phyloP scores from a whole-genome alignment of 2,113 vertebrate species.

The Anser cygnoides region DNA sequence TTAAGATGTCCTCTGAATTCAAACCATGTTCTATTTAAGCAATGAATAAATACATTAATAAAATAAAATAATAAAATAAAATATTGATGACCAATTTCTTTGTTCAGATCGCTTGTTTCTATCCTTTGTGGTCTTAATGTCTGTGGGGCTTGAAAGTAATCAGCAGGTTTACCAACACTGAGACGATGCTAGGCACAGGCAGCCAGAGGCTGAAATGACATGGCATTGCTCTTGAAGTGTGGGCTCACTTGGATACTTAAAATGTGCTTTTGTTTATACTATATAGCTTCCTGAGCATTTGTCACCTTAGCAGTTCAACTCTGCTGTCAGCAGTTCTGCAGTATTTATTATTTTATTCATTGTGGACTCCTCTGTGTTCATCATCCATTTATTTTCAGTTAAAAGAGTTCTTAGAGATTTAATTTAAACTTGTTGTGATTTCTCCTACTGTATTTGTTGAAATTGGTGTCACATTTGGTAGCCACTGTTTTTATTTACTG shows the following conservation, averaged over 20 bases:
- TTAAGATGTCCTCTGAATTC: not conserved
- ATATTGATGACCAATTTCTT: not conserved
- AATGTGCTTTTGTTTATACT: conserved; percentile 39
- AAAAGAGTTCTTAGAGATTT: conserved; percentile 23
- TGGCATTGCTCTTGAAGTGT: not conserved
- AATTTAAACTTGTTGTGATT: conserved; percentile 47
- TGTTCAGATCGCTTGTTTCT: not conserved
- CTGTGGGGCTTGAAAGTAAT: not conserved
- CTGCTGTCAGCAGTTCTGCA: conserved; percentile 55
- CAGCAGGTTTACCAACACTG: not conserved
- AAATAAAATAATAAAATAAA: too few species aligned
- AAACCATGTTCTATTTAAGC: not conserved
- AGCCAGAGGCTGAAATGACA: not conserved
- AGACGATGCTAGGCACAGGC: not conserved
- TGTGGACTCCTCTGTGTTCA: not conserved
- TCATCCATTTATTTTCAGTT: conserved; percentile 44
- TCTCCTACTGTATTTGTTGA: not conserved
- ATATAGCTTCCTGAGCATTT: conserved; percentile 25
- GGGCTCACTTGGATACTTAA: not conserved
- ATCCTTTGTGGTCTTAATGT: not conserved
- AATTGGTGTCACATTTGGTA: not conserved
- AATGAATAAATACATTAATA: too few species aligned
- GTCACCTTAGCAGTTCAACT: conserved; percentile 29
- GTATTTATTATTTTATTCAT: conserved; percentile 45
- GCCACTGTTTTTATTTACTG: conserved; percentile 13